These are phyloP conservation scores for Acrobasis consociella DNA, from an alignment of 2,888 invertebrate genomes.

Conservation along the genomic window DNA sequence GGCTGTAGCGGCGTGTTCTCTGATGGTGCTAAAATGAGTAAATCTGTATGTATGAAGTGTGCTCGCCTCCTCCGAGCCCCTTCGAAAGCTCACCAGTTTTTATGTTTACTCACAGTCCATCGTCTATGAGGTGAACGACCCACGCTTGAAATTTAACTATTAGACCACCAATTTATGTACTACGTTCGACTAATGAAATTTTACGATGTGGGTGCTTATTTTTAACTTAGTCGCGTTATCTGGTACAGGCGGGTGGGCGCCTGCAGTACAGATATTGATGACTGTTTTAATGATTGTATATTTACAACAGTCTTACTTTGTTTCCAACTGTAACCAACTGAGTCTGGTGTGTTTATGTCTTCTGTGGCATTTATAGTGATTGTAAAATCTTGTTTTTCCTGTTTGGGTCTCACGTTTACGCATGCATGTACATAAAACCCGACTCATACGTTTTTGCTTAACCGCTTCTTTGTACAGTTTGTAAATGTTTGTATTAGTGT, in stretches of 20 bases:
- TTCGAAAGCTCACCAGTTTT: constrained; percentile 28
- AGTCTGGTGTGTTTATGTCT: constrained; percentile 31
- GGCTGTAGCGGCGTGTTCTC: constrained; percentile 1
- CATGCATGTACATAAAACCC: background rate
- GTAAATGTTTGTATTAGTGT: background rate
- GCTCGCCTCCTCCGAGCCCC: constrained; percentile 23
- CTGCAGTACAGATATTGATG: constrained; percentile 52
- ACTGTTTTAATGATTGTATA: constrained; percentile 52
- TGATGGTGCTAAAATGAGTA: constrained; percentile 23
- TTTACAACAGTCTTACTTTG: constrained; percentile 38
- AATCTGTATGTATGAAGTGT: constrained; percentile 28
- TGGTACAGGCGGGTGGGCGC: constrained; percentile 38
- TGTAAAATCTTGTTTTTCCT: constrained; percentile 16
- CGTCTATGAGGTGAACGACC: constrained; percentile 58
- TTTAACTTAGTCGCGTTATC: constrained; percentile 42
- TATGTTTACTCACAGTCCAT: constrained; percentile 43
- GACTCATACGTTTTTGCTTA: background rate
- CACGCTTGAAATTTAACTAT: constrained; percentile 47
- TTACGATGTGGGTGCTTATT: constrained; percentile 38
- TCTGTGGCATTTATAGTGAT: constrained; percentile 29
- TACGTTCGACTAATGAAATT: constrained; percentile 37
- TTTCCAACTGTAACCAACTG: constrained; percentile 37
- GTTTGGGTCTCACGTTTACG: constrained; percentile 7
- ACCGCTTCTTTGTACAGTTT: background rate
- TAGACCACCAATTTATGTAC: constrained; percentile 46